Evolutionary conservation across 92 coral and sea anemone species (phyloP).

Genomic region (Anthopleura xanthogrammica): DNA sequence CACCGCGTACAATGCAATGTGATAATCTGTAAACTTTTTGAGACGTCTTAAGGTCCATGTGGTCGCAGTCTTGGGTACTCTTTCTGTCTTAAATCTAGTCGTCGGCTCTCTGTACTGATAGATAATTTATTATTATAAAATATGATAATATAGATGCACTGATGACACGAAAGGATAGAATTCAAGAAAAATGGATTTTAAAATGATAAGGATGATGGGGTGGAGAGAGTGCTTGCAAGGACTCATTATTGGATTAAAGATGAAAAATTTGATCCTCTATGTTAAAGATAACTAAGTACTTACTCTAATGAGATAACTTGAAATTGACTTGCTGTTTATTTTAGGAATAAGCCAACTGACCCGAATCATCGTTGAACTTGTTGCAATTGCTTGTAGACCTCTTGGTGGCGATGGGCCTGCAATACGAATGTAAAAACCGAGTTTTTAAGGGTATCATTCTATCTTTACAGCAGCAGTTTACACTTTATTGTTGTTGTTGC

Average conservation of each 20-base stretch:
- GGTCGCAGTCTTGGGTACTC: constrained; percentile 9
- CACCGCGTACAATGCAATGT: constrained; percentile 5
- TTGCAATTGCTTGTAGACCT: neutral
- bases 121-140: neutral
- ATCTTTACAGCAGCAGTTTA: too few species aligned
- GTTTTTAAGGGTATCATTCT: too few species aligned
- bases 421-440: too few species aligned
- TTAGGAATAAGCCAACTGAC: constrained; percentile 8
- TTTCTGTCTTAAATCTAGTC: neutral
- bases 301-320: constrained; percentile 11
- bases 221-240: too few species aligned
- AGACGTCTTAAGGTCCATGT: constrained; percentile 4
- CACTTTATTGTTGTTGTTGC: too few species aligned
- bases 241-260: too few species aligned
- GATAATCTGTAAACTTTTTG: constrained; percentile 23
- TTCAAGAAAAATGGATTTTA: neutral
- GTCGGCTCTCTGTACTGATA: neutral
- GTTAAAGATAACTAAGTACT: neutral
- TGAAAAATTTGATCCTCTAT: too few species aligned
- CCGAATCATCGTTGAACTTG: neutral
- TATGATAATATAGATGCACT: too few species aligned
- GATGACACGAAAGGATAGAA: too few species aligned
- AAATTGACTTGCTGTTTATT: constrained; percentile 12
- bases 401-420: constrained; percentile 28
- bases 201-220: too few species aligned